Conservation (phyloP, 2,888 invertebrate species). For the Polymixis lichenea region DNA sequence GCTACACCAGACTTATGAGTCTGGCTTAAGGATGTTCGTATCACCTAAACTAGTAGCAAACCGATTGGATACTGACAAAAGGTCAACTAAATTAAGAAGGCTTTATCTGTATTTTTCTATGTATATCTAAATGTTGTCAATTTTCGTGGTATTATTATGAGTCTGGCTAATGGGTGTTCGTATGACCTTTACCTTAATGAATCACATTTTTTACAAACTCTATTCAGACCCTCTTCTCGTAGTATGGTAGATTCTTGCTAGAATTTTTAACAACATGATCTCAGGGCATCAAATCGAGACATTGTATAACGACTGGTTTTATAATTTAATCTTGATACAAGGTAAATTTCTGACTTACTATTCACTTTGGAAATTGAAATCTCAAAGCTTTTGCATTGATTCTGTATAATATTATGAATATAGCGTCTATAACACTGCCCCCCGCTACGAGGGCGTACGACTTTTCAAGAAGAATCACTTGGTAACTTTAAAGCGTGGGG, state of each 20-base stretch:
- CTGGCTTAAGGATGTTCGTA: background rate
- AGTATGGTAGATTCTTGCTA: background rate
- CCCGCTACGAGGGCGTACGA: background rate
- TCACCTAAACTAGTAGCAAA: background rate
- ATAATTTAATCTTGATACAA: too few relatives aligned
- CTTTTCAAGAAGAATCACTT: background rate
- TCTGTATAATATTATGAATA: background rate
- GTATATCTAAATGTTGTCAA: background rate
- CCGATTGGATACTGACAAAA: too few relatives aligned
- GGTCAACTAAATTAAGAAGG: slow-evolving; percentile 31
- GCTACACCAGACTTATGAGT: too few relatives aligned
- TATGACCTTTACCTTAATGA: background rate
- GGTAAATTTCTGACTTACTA: background rate
- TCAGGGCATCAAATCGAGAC: background rate
- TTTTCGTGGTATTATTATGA: background rate
- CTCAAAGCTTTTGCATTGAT: background rate
- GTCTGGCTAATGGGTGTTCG: background rate
- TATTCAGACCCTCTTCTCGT: background rate
- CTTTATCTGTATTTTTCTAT: slow-evolving; percentile 18
- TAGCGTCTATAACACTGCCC: background rate
- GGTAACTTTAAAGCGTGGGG: background rate
- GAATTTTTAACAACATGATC: background rate
- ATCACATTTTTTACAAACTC: too few relatives aligned
- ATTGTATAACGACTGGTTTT: background rate
- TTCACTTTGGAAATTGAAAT: background rate